These are phyloP conservation scores for Acleris cristana DNA, from an alignment of 2,888 invertebrate genomes.

Conservation along the genomic window DNA sequence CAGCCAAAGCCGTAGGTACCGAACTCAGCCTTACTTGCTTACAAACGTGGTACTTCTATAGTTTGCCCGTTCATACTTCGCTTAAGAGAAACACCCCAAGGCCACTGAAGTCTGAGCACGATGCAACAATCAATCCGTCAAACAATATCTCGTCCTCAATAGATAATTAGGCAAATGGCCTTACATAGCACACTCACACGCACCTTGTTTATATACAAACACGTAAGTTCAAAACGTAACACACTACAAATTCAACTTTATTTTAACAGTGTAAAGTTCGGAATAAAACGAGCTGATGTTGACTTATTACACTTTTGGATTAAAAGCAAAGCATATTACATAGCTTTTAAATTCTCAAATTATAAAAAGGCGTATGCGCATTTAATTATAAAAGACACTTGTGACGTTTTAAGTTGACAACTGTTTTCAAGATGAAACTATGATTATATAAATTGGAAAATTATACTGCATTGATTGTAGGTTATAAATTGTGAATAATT, in stretches of 20 bases:
- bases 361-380: not conserved
- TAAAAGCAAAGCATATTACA: not conserved
- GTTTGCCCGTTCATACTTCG: no score
- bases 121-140: conserved; percentile 25
- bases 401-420: not conserved
- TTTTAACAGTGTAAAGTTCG: not conserved
- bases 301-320: not conserved
- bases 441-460: conserved; percentile 33
- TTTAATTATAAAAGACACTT: not conserved
- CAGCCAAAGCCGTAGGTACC: no score
- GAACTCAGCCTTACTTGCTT: no score
- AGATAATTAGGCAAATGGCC: conserved; percentile 27
- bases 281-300: not conserved
- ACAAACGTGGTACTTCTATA: no score
- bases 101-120: conserved; percentile 6
- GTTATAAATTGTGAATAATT: conserved; percentile 27
- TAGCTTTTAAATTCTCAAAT: not conserved
- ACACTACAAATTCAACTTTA: not conserved
- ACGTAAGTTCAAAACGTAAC: not conserved
- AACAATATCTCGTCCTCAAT: conserved; percentile 15
- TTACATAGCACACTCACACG: conserved; percentile 4
- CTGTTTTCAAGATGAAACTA: conserved; percentile 4
- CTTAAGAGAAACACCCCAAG: not conserved
- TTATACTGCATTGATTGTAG: conserved; percentile 29
- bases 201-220: not conserved